Percentiles rank a stretch among this genome's conserved stretches.
Conservation (phyloP, 2,888 invertebrate genomes). For the Hipparchia semele region DNA sequence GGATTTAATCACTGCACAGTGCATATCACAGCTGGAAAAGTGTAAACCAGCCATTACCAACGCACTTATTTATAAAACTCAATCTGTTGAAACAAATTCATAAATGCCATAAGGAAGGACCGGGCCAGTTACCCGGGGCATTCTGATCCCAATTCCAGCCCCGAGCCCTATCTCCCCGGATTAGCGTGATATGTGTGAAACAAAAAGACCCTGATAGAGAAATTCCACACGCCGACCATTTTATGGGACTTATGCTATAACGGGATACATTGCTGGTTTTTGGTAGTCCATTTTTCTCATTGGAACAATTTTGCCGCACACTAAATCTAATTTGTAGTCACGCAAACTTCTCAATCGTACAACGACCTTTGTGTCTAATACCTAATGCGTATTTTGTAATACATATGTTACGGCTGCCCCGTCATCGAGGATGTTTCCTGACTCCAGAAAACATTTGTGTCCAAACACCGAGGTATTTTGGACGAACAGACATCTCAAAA, state of each 20-base stretch:
- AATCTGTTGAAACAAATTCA: constrained; percentile 31
- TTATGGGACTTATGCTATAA: not conserved
- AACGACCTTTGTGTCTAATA: too few relatives aligned
- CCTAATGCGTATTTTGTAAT: too few relatives aligned
- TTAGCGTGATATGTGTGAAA: constrained; percentile 38
- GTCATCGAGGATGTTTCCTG: too few relatives aligned
- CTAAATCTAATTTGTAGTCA: too few relatives aligned
- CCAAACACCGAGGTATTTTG: too few relatives aligned
- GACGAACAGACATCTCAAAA: too few relatives aligned
- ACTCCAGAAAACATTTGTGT: too few relatives aligned
- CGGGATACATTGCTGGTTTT: constrained; percentile 8
- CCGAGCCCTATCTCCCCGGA: constrained; percentile 31
- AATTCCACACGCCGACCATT: constrained; percentile 17
- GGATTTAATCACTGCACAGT: too few relatives aligned
- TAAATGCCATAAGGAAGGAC: constrained; percentile 32
- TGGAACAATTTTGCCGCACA: too few relatives aligned
- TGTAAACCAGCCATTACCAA: not conserved
- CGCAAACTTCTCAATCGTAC: too few relatives aligned
- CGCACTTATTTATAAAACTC: constrained; percentile 14
- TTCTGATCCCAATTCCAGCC: constrained; percentile 29
- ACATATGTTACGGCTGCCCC: too few relatives aligned
- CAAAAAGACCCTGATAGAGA: constrained; percentile 37
- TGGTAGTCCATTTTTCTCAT: not conserved
- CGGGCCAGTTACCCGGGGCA: constrained; percentile 29
- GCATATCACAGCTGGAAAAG: not conserved